phyloP scores from a whole-genome alignment of 2,113 vertebrate species.

The Zosterops japonicus region DNA sequence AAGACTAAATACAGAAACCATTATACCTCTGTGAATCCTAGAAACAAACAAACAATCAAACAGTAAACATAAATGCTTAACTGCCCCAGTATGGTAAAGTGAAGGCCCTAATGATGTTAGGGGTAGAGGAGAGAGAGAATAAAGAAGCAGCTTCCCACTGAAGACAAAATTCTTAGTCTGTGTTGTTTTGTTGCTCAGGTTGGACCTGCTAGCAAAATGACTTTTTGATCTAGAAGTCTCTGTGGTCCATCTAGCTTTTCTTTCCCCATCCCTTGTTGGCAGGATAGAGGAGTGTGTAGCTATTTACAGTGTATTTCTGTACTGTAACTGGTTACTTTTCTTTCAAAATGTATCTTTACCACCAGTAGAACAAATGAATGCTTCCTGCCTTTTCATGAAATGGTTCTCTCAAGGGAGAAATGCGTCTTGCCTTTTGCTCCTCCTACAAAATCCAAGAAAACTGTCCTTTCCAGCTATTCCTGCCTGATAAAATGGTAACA shows the following conservation, averaged over 20 bases:
- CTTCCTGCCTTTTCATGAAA: not conserved
- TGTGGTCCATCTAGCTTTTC: not conserved
- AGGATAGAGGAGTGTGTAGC: not conserved
- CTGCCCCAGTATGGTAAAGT: not conserved
- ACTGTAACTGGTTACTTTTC: not conserved
- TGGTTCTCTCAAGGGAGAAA: not conserved
- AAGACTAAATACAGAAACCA: not conserved
- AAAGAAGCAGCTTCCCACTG: not conserved
- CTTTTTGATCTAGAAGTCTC: not conserved
- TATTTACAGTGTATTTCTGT: not conserved
- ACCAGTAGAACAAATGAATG: not conserved
- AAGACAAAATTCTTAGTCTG: not conserved
- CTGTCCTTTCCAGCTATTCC: not conserved
- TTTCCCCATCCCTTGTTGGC: not conserved
- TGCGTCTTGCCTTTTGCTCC: not conserved
- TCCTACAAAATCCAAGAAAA: not conserved
- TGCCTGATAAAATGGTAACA: not conserved
- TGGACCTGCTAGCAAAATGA: not conserved
- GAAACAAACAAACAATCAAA: not conserved
- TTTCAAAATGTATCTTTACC: not conserved
- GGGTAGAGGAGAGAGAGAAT: not conserved
- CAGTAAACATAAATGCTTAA: not conserved
- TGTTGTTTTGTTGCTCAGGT: not conserved
- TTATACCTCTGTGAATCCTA: not conserved
- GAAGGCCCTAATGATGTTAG: not conserved